Evolutionary conservation across 2,113 vertebrate species (phyloP), one percentile per base, ranked within the genome.

Genomic region (Mastomys natalensis): DNA sequence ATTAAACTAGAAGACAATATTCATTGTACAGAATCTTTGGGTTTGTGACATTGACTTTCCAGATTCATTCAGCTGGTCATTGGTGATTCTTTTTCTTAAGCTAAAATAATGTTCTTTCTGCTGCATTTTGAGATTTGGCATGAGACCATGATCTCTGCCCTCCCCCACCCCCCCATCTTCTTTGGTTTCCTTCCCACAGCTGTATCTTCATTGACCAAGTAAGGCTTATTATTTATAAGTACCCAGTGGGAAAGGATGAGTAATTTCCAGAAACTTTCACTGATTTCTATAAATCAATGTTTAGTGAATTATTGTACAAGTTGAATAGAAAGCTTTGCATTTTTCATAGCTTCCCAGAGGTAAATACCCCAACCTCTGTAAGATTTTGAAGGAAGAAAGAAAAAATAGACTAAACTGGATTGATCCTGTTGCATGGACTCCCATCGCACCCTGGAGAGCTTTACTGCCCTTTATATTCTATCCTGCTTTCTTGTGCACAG

Each of bases 181-280:
- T 94, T 91, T 91, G 7, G 87, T 95, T 89, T 89, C 31, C 45
- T 97, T 80, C 21, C n/a, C 62, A 70, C 29, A n/a, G 31, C 53
- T 95, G 24, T 86, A 24, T 93, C 70, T 96, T 92, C 73, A 96
- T 73, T 95, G 60, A 92, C 90, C 87, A 68, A 93, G 62, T 76
- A 89, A 85, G 89, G 77, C 48, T 51, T 93, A 87, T 40, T 87
- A 77, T 95, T 89, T 97, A 31, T 94, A 91, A 92, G 76, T 81
- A 91, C 48, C 8, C 29, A 60, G 43, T 78, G 43, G 43, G 89
- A 29, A 68, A 88, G 5, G 87, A 93, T 62, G 45, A 95, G 16
- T 90, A 89, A 77, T 91, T 92, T 94, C 70, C 74, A 85, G 80
- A 95, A 93, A n/a, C 24, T 43, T 91, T 96, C 48, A 87, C 58